Evolutionary conservation across 2,888 invertebrate genomes (phyloP), one percentile per base, ranked within the genome.

Genomic region (Atherix ibis): DNA sequence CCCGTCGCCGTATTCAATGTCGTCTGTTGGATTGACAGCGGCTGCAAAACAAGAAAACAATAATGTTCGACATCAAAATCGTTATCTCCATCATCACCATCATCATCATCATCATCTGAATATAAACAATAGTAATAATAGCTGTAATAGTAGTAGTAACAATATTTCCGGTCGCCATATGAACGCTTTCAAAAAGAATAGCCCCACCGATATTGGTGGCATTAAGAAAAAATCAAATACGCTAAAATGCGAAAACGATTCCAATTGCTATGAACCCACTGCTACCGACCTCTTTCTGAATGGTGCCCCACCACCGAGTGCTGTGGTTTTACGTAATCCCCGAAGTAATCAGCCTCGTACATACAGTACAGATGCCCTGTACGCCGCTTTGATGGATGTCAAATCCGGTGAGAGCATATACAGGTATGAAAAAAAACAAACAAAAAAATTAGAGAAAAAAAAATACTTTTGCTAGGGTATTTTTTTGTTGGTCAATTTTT

Each of bases 391-490:
- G 2, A 68, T 70, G 68, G 69, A 69, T 38, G 70, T 70, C 0
- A 70, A 70, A 43, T 63, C 65, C 38, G 71, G 71, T 2, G 68
- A 70, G 2, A 71, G 70, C 48, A 71, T 71, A 43, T 70, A 71
- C 43, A 64, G 67, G 68, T 68, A 27, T 51, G n/a, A n/a, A n/a
- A n/a, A n/a, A n/a, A n/a, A 54, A 39, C n/a, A n/a, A 14, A 8
- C n/a, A 12, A 22, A 9, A 9, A 9, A 10, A 22, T 22, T 10
- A 22, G 22, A 9, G 8, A 9, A 22, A 10, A 10, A 10, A 22
- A 22, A 22, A 9, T 22, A 9, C 22, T 9, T 9, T 22, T 22
- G 22, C 8, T 9, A 22, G 10, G 8, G 22, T 22, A 22, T 22
- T 9, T 8, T 8, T 9, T 22, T 22, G 10, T 22, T 22, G 22